Base-by-base conservation (phyloP, 2,113 vertebrate species). In the Corythoichthys haematopterus region DNA sequence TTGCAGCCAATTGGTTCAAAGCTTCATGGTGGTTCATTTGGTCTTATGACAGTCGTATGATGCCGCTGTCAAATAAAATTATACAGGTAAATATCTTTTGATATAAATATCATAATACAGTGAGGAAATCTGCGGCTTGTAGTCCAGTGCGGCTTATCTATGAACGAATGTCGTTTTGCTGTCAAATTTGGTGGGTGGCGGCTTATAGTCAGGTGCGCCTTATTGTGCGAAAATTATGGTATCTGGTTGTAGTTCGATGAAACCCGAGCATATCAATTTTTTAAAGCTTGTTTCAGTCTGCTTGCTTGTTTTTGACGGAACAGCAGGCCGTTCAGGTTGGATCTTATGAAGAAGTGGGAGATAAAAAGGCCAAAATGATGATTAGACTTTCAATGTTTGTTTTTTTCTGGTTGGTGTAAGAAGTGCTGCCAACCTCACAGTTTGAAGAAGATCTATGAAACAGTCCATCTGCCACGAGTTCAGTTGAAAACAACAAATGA, bases 401-500 rank as follows among this genome's bases (percentile, higher is more conserved):
- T 45, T 61, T 45, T 78, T 74, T 57, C 7, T 6, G 3, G 12
- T 59, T 10, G 33, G 68, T 52, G 53, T 14, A 68, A 3, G 63
- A 51, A 2, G 14, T 1, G 0, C 14, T 65, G 70, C 38, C 76
- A 76, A 14, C 38, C 38, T 20, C 69, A 57, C 45, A 48, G 65
- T 75, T 43, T 66, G 46, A 50, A 38, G 16, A 59, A 69, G 61
- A 71, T 62, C 45, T 66, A 69, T 16, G 43, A 59, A 70, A 55
- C 20, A 1, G 59, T 72, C 80, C 80, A 77, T 83, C 77, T 83
- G 80, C 45, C 46, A 12, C 16, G 16, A 40, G 52, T 15, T 12
- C 52, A 55, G 55, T 66, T 33, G 35, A 66, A 11, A 51, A 61
- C 72, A 66, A 7, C 77, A 75, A 69, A 66, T 65, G 69, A 64